Evolutionary conservation across 2,113 vertebrate genomes (phyloP).

Genomic region (Tragelaphus imberbis): DNA sequence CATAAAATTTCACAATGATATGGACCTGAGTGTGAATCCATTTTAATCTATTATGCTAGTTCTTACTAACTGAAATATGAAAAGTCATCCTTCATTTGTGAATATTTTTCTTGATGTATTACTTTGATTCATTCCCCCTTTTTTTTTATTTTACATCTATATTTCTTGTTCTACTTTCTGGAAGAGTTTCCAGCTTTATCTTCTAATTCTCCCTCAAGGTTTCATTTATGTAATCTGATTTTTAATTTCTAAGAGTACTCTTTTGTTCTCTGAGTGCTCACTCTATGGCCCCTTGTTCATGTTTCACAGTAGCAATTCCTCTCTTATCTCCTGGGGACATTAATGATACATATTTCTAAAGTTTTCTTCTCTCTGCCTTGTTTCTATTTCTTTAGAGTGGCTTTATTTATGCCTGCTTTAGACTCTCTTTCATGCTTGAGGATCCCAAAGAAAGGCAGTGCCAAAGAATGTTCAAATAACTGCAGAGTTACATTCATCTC

Average conservation of each 20-base stretch:
- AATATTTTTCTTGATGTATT: background rate
- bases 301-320: background rate
- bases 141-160: background rate
- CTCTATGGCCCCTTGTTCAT: background rate
- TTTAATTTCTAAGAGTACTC: background rate
- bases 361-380: background rate
- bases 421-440: background rate
- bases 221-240: background rate
- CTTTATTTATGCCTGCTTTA: background rate
- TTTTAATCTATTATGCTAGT: background rate
- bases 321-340: background rate
- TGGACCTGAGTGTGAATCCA: background rate
- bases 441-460: background rate
- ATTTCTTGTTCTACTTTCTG: background rate
- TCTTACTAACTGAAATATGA: slow-evolving; percentile 1
- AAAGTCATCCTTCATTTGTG: background rate
- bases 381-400: background rate
- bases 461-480: background rate
- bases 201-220: background rate
- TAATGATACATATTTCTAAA: background rate
- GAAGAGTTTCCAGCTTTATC: background rate
- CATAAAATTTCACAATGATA: background rate
- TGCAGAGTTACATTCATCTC: background rate
- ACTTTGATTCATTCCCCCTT: background rate
- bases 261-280: background rate